These are phyloP conservation scores for Balaenoptera acutorostrata DNA, from an alignment of 2,113 vertebrate species.

Conservation along the genomic window DNA sequence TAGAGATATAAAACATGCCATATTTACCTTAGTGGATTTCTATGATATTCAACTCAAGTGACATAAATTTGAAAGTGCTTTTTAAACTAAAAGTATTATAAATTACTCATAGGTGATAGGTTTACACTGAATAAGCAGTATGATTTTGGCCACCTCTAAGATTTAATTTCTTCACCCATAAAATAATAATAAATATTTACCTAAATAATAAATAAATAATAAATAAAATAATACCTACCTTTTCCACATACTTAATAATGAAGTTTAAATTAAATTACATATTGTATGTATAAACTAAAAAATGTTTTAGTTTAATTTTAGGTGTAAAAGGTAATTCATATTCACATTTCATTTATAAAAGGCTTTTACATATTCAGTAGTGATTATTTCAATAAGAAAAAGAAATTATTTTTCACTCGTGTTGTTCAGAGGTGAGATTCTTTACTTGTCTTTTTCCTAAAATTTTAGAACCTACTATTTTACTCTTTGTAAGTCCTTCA, in stretches of 20 bases:
- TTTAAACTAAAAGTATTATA: background rate
- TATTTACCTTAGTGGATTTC: background rate
- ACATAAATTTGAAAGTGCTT: background rate
- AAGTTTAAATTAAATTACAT: background rate
- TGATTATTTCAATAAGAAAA: background rate
- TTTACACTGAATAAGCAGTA: background rate
- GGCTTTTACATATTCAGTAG: background rate
- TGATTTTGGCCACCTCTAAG: background rate
- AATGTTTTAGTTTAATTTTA: background rate
- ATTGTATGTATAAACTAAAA: background rate
- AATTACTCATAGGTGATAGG: background rate
- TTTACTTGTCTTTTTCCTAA: background rate
- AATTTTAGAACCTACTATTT: background rate
- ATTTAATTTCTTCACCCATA: background rate
- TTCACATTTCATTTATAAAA: background rate
- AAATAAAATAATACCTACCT: too few species aligned
- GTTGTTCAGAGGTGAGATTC: background rate
- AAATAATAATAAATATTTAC: background rate
- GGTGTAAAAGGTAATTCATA: background rate
- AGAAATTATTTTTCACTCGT: background rate
- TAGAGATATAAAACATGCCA: background rate
- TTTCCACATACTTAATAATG: background rate
- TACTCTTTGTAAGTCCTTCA: background rate
- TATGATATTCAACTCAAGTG: background rate
- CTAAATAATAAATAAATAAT: too few species aligned